Percentiles rank a stretch among this genome's conserved stretches.
phyloP scores from a whole-genome alignment of 2,888 invertebrate genomes.

The Tenodera sinensis region DNA sequence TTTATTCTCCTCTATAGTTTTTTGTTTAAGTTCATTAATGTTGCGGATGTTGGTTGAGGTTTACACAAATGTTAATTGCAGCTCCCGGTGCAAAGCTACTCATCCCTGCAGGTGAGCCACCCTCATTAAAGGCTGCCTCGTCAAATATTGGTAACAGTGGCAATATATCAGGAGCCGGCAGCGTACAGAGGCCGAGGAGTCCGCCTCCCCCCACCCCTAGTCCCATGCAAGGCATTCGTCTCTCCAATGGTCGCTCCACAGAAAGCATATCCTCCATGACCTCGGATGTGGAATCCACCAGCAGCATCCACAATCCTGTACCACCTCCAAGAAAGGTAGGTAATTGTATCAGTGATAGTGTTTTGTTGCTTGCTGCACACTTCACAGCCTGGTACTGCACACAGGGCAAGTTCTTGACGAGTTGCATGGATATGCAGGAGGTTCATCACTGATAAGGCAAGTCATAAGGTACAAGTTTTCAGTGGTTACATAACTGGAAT shows the following conservation, averaged over 20 bases:
- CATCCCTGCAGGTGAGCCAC: constrained; percentile 46
- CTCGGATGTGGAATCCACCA: constrained; percentile 48
- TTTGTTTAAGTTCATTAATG: constrained; percentile 15
- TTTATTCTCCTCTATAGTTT: background rate
- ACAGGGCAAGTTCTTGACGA: background rate
- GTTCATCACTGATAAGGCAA: too few relatives aligned
- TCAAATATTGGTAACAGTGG: constrained; percentile 21
- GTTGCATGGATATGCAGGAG: background rate
- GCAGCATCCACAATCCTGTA: constrained; percentile 60
- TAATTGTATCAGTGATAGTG: constrained; percentile 14
- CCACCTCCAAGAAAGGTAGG: constrained; percentile 81
- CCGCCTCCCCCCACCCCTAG: constrained; percentile 62
- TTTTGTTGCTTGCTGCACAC: background rate
- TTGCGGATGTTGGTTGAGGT: constrained; percentile 15
- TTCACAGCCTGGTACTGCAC: too few relatives aligned
- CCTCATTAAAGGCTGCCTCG: constrained; percentile 40
- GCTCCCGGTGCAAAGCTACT: constrained; percentile 45
- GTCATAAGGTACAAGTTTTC: too few relatives aligned
- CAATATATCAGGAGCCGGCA: constrained; percentile 15
- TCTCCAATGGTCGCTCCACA: constrained; percentile 69
- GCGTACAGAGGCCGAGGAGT: constrained; percentile 61
- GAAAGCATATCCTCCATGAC: constrained; percentile 66
- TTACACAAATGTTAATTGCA: background rate
- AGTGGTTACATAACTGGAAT: background rate
- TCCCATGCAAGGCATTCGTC: constrained; percentile 43